Conservation (phyloP, 2,888 invertebrate species). For the Heptascelio sp. region DNA sequence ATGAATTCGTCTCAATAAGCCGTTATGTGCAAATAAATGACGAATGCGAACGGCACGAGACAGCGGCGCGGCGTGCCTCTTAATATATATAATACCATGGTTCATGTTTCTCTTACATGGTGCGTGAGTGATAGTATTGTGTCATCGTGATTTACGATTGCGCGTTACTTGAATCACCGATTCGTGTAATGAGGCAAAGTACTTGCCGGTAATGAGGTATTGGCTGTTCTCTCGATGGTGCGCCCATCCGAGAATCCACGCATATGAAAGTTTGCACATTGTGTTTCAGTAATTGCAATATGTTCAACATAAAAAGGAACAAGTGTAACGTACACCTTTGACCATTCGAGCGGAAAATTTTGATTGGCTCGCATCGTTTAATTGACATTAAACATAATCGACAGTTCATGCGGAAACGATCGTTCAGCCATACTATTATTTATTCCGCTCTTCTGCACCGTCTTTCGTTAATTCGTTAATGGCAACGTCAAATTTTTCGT, state of each 20-base stretch:
- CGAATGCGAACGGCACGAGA: slow-evolving; percentile 36
- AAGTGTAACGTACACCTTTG: slow-evolving; percentile 71
- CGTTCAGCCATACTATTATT: slow-evolving; percentile 56
- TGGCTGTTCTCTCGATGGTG: slow-evolving; percentile 59
- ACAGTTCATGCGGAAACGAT: slow-evolving; percentile 59
- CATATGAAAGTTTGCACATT: slow-evolving; percentile 58
- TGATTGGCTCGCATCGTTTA: slow-evolving; percentile 66
- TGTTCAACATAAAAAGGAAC: slow-evolving; percentile 59
- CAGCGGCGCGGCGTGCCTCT: slow-evolving; percentile 24
- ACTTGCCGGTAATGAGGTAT: slow-evolving; percentile 72
- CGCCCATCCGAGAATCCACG: slow-evolving; percentile 58
- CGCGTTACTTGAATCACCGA: slow-evolving; percentile 76
- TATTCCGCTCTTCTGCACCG: slow-evolving; percentile 27
- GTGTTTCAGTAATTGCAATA: slow-evolving; percentile 59
- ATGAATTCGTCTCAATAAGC: slow-evolving; percentile 24
- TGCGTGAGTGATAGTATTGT: slow-evolving; percentile 64
- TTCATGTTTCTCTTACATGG: slow-evolving; percentile 33
- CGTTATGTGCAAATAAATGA: slow-evolving; percentile 49
- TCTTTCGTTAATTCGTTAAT: slow-evolving; percentile 42
- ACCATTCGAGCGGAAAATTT: slow-evolving; percentile 64
- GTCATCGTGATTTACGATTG: slow-evolving; percentile 74
- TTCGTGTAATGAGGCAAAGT: slow-evolving; percentile 77
- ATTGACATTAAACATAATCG: slow-evolving; percentile 62
- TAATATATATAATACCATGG: slow-evolving; percentile 4
- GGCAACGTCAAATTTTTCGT: slow-evolving; percentile 15